Evolutionary conservation across 1,140 invertebrate species (phyloP).

Genomic region (Drosophila simulans): DNA sequence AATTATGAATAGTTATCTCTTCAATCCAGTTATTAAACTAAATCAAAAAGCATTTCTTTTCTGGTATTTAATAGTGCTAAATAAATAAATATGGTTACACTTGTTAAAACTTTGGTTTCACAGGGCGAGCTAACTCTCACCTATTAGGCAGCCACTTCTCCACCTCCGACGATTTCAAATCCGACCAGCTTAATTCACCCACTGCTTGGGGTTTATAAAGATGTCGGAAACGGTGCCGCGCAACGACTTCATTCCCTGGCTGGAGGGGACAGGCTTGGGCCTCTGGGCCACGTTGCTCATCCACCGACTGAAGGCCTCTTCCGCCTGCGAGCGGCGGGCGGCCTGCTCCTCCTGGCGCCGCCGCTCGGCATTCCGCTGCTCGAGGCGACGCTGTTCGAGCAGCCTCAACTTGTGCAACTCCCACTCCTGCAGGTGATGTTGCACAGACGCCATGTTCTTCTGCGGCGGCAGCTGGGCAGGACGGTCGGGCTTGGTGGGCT

Average conservation of each 20-base stretch:
- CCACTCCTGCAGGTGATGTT: slow-evolving; percentile 37
- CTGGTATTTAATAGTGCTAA: slow-evolving; percentile 23
- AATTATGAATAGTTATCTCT: too few relatives aligned
- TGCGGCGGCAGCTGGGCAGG: not conserved
- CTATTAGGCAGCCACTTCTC: not conserved
- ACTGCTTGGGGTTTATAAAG: slow-evolving; percentile 65
- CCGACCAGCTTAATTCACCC: slow-evolving; percentile 29
- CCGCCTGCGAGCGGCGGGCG: slow-evolving; percentile 40
- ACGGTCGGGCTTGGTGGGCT: not conserved
- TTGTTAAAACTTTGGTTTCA: slow-evolving; percentile 9
- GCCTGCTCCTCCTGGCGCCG: slow-evolving; percentile 9
- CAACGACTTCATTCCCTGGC: slow-evolving; percentile 57
- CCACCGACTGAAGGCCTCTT: slow-evolving; percentile 54
- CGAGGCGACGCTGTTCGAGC: slow-evolving; percentile 29
- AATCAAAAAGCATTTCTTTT: not conserved
- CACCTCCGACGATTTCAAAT: not conserved
- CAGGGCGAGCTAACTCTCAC: slow-evolving; percentile 1
- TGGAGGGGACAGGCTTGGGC: slow-evolving; percentile 69
- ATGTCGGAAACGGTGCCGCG: slow-evolving; percentile 66
- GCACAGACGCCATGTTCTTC: not conserved
- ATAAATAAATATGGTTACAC: slow-evolving; percentile 17
- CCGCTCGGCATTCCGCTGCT: slow-evolving; percentile 2
- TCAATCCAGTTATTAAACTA: too few relatives aligned
- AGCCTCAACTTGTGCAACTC: slow-evolving; percentile 46
- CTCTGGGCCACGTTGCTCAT: slow-evolving; percentile 45